phyloP scores from a whole-genome alignment of 2,113 vertebrate species.

The Cynoglossus semilaevis region DNA sequence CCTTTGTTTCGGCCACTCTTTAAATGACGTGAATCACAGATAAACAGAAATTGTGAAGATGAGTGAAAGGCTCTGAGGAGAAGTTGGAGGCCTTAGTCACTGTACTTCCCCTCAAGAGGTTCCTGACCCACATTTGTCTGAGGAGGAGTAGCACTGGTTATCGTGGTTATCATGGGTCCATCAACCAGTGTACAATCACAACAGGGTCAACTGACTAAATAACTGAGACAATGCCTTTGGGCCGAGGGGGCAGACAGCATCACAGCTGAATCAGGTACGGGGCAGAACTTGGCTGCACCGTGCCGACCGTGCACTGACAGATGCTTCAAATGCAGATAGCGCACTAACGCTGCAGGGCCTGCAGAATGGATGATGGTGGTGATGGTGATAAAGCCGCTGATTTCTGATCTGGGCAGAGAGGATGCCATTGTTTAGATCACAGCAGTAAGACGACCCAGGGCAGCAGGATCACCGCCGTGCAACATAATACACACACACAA shows the following conservation, averaged over 20 bases:
- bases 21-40: too few relatives aligned
- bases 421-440: slow-evolving; percentile 65
- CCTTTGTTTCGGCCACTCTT: too few relatives aligned
- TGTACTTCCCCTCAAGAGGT: slow-evolving; percentile 1
- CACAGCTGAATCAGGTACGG: slow-evolving; percentile 19
- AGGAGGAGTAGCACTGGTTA: slow-evolving; percentile 6
- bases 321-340: slow-evolving; percentile 38
- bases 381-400: slow-evolving; percentile 22
- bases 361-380: slow-evolving; percentile 44
- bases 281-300: slow-evolving; percentile 26
- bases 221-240: neutral
- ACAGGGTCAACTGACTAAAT: neutral
- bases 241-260: slow-evolving; percentile 3
- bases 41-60: too few relatives aligned
- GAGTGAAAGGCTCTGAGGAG: too few relatives aligned
- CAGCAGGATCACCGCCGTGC: slow-evolving; percentile 18
- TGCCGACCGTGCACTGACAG: slow-evolving; percentile 19
- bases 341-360: slow-evolving; percentile 56
- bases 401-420: slow-evolving; percentile 47
- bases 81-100: slow-evolving; percentile 30
- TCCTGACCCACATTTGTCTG: slow-evolving; percentile 35
- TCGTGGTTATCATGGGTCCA: slow-evolving; percentile 5
- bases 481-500: slow-evolving; percentile 18
- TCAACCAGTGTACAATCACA: slow-evolving; percentile 1
- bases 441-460: slow-evolving; percentile 5